Base-by-base conservation (phyloP, 2,888 invertebrate genomes). In the Meghimatium bilineatum region DNA sequence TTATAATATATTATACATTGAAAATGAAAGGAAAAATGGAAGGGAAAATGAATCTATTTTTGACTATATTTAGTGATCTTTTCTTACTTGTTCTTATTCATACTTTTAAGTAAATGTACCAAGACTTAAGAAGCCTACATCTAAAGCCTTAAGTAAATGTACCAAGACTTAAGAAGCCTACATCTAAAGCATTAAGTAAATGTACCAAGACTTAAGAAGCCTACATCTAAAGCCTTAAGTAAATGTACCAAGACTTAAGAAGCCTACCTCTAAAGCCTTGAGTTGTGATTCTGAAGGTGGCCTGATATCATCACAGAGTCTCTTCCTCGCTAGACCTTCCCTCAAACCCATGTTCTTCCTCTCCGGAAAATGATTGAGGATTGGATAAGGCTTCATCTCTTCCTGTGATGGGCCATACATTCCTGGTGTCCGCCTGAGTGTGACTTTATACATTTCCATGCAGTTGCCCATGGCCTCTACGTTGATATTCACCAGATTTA, bases 401-500 rank as follows among this genome's bases (percentile, higher is more conserved):
- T 85, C 85, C 83, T 66, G 72, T 29, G 67, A 52, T 0, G 83
- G 79, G 2, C 83, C 78, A 20, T 44, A 38, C 52, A 86, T 83
- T 34, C 78, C 86, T 74, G 86, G 87, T 75, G 86, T 87, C 82
- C 80, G 86, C 77, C 81, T 77, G 34, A 90, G 84, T 66, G 89
- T 89, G 85, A 88, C 74, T 76, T 88, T 90, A 81, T 90, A 91
- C 17, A 90, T 85, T 86, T 91, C 90, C 49, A 91, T 86, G 74
- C 90, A 91, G 88, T 91, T 91, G 84, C 91, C 91, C 90, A 88
- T 89, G 60, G 12, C 12, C 60, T n/a, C n/a, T n/a, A n/a, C n/a
- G n/a, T n/a, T n/a, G n/a, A n/a, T n/a, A n/a, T n/a, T n/a, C n/a
- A n/a, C n/a, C n/a, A n/a, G n/a, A n/a, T n/a, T n/a, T n/a, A n/a